These are phyloP conservation scores for Cyphomyrus discorhynchus DNA, from an alignment of 2,113 vertebrate genomes.

Conservation along the genomic window DNA sequence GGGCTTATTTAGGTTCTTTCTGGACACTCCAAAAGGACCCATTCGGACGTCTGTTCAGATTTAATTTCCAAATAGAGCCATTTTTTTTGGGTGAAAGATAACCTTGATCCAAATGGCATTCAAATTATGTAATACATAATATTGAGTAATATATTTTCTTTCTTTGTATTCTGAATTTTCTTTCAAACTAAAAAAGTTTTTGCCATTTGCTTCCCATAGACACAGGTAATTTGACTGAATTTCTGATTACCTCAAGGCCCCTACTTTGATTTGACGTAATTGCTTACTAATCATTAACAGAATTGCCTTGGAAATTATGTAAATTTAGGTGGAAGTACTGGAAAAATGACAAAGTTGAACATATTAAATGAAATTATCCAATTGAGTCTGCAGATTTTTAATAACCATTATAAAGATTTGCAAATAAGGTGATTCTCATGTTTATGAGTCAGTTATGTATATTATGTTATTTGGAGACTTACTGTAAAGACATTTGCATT, in stretches of 20 bases:
- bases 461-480: background rate
- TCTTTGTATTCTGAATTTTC: no score
- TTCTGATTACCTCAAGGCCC: no score
- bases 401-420: background rate
- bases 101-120: background rate
- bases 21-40: no score
- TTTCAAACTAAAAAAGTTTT: no score
- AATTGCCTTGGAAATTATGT: background rate
- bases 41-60: no score
- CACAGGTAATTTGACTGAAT: background rate
- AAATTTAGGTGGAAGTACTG: background rate
- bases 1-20: no score
- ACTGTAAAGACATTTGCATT: background rate
- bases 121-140: background rate
- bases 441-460: background rate
- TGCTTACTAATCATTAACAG: no score
- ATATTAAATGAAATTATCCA: background rate
- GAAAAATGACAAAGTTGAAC: background rate
- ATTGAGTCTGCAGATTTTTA: background rate
- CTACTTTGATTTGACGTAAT: no score
- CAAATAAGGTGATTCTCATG: background rate
- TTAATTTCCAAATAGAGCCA: no score
- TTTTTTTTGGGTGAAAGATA: background rate
- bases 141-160: background rate
- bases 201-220: background rate